These are phyloP conservation scores for Myathropa florea DNA, from an alignment of 2,888 invertebrate genomes.

Conservation along the genomic window DNA sequence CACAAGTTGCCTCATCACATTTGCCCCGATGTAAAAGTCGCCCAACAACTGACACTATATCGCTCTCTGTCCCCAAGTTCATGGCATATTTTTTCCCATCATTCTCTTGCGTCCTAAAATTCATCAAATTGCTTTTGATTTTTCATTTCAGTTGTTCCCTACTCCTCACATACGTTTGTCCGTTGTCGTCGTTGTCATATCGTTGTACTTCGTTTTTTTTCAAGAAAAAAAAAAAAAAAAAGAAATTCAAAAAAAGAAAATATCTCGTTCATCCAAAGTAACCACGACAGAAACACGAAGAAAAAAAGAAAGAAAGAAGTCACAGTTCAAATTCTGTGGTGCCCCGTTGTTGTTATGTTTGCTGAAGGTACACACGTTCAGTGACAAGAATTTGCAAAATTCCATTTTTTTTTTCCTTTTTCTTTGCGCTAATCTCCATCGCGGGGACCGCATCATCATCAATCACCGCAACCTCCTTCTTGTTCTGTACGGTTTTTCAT, in stretches of 20 bases:
- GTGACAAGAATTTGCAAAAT: background rate
- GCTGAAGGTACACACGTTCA: constrained; percentile 3
- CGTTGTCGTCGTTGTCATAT: background rate
- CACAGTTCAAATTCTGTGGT: constrained; percentile 6
- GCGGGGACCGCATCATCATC: too few species aligned
- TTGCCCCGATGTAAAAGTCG: too few species aligned
- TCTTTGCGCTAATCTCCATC: background rate
- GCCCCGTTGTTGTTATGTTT: constrained; percentile 34
- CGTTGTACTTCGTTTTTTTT: background rate
- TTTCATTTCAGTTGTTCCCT: background rate
- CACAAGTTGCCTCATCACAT: too few species aligned
- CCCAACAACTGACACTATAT: too few species aligned
- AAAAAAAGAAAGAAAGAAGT: background rate
- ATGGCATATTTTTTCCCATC: too few species aligned
- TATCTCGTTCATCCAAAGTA: constrained; percentile 8
- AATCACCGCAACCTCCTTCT: too few species aligned
- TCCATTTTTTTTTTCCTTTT: background rate
- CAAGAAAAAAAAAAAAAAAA: background rate
- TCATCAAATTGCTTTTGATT: too few species aligned
- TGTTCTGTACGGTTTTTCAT: too few species aligned
- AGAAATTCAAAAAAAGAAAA: too few species aligned
- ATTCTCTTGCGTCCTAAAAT: too few species aligned
- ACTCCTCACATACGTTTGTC: background rate
- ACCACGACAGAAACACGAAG: too few species aligned
- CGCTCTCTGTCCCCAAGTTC: too few species aligned